A percentile compares a stretch with the other conserved stretches of the same genome.
Evolutionary conservation across 1,140 invertebrate genomes (phyloP).

Genomic region (Notospermus geniculatus): DNA sequence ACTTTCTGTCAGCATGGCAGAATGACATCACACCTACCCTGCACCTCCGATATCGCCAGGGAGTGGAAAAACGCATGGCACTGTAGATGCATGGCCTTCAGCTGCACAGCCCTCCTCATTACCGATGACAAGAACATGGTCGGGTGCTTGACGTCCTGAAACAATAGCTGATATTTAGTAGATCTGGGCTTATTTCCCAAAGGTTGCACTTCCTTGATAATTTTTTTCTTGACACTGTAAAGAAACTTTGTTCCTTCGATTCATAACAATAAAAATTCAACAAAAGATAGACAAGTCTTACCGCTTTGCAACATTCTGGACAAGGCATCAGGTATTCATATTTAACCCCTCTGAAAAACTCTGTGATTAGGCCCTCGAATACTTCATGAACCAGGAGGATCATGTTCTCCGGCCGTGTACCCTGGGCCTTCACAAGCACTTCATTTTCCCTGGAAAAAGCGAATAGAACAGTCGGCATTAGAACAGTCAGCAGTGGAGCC

Average conservation of each 20-base stretch:
- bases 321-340: conserved; percentile 52
- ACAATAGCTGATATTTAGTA: too few species aligned
- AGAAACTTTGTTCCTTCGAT: too few species aligned
- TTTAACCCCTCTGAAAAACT: conserved; percentile 47
- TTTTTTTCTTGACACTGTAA: too few species aligned
- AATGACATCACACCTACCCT: conserved; percentile 31
- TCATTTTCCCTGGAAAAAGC: conserved; percentile 33
- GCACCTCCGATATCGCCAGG: conserved; percentile 46
- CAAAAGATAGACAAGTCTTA: too few species aligned
- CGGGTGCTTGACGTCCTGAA: conserved; percentile 42
- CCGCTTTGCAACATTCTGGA: conserved; percentile 42
- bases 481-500: too few species aligned
- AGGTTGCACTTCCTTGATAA: too few species aligned
- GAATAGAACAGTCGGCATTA: too few species aligned
- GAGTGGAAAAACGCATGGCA: conserved; percentile 54
- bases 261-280: too few species aligned
- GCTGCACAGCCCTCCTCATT: conserved; percentile 40
- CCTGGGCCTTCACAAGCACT: conserved; percentile 41
- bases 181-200: too few species aligned
- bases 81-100: conserved; percentile 50
- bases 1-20: too few species aligned
- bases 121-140: conserved; percentile 42
- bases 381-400: conserved; percentile 50
- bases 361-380: conserved; percentile 44
- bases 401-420: conserved; percentile 50